phyloP scores from a whole-genome alignment of 1,140 invertebrate species.

The Sesamia nonagrioides region DNA sequence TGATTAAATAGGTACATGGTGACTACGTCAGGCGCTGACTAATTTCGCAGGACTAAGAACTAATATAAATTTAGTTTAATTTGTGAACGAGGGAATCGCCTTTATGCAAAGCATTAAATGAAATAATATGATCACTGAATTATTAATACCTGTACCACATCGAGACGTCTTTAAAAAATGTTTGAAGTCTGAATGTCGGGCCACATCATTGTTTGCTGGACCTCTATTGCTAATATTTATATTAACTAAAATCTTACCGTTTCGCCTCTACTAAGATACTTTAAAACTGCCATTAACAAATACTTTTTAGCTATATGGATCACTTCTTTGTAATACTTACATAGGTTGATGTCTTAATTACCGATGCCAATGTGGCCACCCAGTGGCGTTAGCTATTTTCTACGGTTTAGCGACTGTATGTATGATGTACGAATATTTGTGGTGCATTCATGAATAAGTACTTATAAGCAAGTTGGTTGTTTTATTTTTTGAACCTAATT shows the following conservation, averaged over 20 bases:
- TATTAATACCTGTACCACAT: too few species aligned
- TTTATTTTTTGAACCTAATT: conserved; percentile 44
- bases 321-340: conserved; percentile 14
- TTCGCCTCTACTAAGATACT: too few species aligned
- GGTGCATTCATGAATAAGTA: conserved; percentile 53
- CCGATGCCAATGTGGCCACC: conserved; percentile 29
- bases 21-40: too few species aligned
- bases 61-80: too few species aligned
- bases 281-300: conserved; percentile 36
- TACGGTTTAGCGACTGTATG: conserved; percentile 37
- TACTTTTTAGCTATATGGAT: conserved; percentile 4
- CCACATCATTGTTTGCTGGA: background rate
- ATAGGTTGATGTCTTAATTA: conserved; percentile 18
- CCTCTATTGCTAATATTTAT: background rate
- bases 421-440: conserved; percentile 47
- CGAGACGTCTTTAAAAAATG: too few species aligned
- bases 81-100: too few species aligned
- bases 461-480: conserved; percentile 43
- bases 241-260: background rate
- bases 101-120: too few species aligned
- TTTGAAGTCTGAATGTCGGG: too few species aligned
- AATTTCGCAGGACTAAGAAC: too few species aligned
- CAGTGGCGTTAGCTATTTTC: conserved; percentile 35
- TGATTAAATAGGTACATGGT: too few species aligned
- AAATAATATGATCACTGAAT: too few species aligned